phyloP scores from a whole-genome alignment of 2,888 invertebrate species.

The Torymus auratus region DNA sequence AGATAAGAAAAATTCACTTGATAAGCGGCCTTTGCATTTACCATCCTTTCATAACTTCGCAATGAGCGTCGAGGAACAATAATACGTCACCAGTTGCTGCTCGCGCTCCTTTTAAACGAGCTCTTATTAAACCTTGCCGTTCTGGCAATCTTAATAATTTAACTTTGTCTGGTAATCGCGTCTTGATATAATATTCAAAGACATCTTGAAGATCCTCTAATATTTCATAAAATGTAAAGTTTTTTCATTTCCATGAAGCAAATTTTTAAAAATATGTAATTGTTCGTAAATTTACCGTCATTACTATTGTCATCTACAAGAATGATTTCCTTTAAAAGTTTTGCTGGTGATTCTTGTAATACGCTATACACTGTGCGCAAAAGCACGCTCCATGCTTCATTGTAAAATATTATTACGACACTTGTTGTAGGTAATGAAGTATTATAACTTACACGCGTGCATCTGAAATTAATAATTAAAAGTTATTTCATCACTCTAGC shows the following conservation, averaged over 20 bases:
- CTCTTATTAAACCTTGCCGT: slow-evolving; percentile 91
- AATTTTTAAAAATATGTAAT: background rate
- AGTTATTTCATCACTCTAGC: too few species aligned
- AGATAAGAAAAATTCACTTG: too few species aligned
- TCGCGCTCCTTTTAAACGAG: slow-evolving; percentile 91
- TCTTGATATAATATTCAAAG: slow-evolving; percentile 88
- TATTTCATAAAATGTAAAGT: background rate
- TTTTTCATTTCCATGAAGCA: slow-evolving; percentile 48
- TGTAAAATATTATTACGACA: slow-evolving; percentile 90
- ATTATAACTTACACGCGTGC: slow-evolving; percentile 80
- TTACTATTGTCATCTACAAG: slow-evolving; percentile 95
- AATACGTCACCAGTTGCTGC: slow-evolving; percentile 88
- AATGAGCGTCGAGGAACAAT: slow-evolving; percentile 94
- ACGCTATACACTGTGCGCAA: slow-evolving; percentile 92
- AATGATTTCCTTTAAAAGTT: slow-evolving; percentile 91
- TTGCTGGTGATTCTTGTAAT: slow-evolving; percentile 84
- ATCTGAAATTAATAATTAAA: slow-evolving; percentile 76
- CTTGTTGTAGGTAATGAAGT: slow-evolving; percentile 84
- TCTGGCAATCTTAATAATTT: slow-evolving; percentile 85
- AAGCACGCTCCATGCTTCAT: slow-evolving; percentile 92
- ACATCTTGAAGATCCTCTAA: slow-evolving; percentile 84
- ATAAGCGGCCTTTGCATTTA: slow-evolving; percentile 58
- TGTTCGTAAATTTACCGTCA: slow-evolving; percentile 76
- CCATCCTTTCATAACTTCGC: slow-evolving; percentile 90
- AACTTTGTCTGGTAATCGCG: slow-evolving; percentile 84